These are phyloP conservation scores for Aspidiotus destructor DNA, from an alignment of 2,888 invertebrate species.

Conservation along the genomic window DNA sequence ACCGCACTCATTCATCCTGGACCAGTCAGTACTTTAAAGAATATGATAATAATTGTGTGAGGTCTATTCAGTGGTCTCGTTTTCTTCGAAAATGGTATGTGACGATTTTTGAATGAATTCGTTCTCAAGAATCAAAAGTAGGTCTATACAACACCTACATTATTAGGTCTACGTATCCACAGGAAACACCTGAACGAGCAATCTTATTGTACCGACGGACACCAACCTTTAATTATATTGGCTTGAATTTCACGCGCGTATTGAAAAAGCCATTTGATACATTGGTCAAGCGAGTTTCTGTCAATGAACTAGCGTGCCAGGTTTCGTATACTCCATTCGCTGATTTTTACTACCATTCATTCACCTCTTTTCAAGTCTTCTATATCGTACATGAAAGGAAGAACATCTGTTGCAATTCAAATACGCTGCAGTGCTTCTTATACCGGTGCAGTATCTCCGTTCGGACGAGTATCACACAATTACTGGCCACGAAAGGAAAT, in stretches of 20 bases:
- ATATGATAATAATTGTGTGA: too few species aligned
- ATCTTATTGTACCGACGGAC: background rate
- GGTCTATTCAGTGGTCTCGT: too few species aligned
- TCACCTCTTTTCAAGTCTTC: background rate
- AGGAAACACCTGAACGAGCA: background rate
- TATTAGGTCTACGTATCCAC: background rate
- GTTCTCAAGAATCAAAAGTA: too few species aligned
- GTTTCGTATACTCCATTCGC: constrained; percentile 2
- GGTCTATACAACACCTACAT: too few species aligned
- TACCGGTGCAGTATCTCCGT: background rate
- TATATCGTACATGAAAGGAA: constrained; percentile 3
- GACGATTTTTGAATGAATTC: too few species aligned
- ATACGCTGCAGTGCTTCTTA: background rate
- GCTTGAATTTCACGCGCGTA: background rate
- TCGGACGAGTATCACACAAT: constrained; percentile 3
- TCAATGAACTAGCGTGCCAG: background rate
- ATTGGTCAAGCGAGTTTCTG: background rate
- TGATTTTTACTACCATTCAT: constrained; percentile 1
- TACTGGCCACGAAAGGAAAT: constrained; percentile 20
- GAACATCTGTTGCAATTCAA: constrained; percentile 17
- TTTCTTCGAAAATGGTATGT: too few species aligned
- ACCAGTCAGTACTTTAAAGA: too few species aligned
- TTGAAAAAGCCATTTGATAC: too few species aligned
- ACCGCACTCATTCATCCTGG: too few species aligned
- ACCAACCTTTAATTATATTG: background rate